phyloP scores from a whole-genome alignment of 2,888 invertebrate species.

The Epirrhoe tristata region DNA sequence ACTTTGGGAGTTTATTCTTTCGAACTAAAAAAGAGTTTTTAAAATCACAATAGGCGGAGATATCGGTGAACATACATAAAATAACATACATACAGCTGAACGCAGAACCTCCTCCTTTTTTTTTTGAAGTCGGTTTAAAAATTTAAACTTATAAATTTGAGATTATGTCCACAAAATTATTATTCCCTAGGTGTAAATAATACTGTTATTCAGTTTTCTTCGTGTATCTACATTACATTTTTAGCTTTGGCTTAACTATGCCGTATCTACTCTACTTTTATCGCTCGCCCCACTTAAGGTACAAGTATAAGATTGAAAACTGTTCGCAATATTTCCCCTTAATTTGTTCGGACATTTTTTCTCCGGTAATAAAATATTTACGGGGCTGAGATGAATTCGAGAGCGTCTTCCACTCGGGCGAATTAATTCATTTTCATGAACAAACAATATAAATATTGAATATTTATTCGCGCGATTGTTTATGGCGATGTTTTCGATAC shows the following conservation, averaged over 20 bases:
- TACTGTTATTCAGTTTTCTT: no score
- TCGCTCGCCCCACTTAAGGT: slow-evolving; percentile 82
- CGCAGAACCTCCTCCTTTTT: no score
- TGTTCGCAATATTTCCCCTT: slow-evolving; percentile 75
- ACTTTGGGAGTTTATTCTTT: no score
- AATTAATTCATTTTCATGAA: slow-evolving; percentile 79
- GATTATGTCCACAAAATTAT: background rate
- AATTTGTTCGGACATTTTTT: slow-evolving; percentile 78
- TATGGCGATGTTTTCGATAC: slow-evolving; percentile 38
- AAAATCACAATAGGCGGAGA: no score
- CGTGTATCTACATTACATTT: background rate
- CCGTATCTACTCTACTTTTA: slow-evolving; percentile 61
- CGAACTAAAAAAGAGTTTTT: no score
- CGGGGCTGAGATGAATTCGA: slow-evolving; percentile 76
- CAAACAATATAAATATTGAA: slow-evolving; percentile 67
- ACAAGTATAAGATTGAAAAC: slow-evolving; percentile 79
- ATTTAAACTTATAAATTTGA: no score
- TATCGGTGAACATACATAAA: no score
- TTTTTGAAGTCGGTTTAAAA: no score
- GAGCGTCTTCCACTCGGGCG: slow-evolving; percentile 67
- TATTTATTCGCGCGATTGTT: slow-evolving; percentile 47
- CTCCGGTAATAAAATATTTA: slow-evolving; percentile 81
- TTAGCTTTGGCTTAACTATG: background rate
- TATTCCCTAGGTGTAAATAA: background rate
- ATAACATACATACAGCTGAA: no score